Base-by-base conservation (phyloP, 2,797 vertebrate genomes). In the Sebastes reedi region DNA sequence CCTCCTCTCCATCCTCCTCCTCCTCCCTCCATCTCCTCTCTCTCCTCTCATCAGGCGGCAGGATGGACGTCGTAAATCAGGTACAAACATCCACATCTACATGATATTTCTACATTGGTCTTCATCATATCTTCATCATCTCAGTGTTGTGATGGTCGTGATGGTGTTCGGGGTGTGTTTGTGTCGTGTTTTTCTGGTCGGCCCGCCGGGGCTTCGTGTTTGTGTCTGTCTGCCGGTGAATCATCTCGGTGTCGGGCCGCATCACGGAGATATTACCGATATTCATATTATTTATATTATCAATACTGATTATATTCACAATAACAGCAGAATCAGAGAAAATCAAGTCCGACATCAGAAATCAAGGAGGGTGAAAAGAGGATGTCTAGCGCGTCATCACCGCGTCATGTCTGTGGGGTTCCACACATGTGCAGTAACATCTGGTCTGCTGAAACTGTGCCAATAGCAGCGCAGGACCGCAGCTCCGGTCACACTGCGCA, bases 1-100 rank as follows among this genome's bases (percentile, higher is more conserved):
- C 20, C 32, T 32, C 11, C 2, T 16, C 10, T 13, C 52, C 34
- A 5, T 16, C 42, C 18, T 16, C 39, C 14, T 67, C 27, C 50
- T 77, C 30, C 24, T 29, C 42, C 3, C 61, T 59, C 36, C 62
- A 30, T 50, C 66, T 68, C 76, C 69, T 18, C 77, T 81, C 66
- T 67, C 79, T 75, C 56, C 67, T 80, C 80, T 91, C 86, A 55
- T 67, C 86, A 58, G 79, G 65, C 83, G 4, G 84, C 85, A 94
- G 83, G 90, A 94, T 94, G 93, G 91, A 94, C 81, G 77, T 94
- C 71, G 88, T 89, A 16, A 94, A 94, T 86, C 88, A 93, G 92
- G 93, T 94, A 91, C 32, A 22, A 56, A 58, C 50, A 8, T 54
- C 3, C 55, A 22, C 66, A 18, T 30, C 22, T 13, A 6, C 39